Evolutionary conservation across 2,797 vertebrate genomes (phyloP), one percentile per base, ranked within the genome.

Genomic region (Cetoscarus ocellatus): DNA sequence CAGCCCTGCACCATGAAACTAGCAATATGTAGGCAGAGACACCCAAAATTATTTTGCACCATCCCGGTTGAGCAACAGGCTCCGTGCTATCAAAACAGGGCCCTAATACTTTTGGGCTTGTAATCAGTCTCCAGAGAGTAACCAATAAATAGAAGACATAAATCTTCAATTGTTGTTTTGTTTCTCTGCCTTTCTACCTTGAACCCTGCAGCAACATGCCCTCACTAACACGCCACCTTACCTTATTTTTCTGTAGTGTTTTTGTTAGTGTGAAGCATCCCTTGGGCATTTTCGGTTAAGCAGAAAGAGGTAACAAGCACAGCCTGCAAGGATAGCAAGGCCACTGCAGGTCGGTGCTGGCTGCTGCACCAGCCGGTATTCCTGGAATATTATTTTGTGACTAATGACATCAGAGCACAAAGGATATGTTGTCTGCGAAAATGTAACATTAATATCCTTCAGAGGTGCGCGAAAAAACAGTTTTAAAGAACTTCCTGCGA

Each of bases 261-360:
- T 19, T 43, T 59, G 69, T 49, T 44, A 38, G 42, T 42, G 48
- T 53, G 45, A 69, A 62, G 48, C 10, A 49, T 58, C 52, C 10
- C 27, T 54, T 13, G 44, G 13, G 34, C 49, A 45, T 67, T 60
- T 52, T 61, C 55, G 42, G 38, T 27, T 35, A 39, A 57, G 1
- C 38, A 62, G 39, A 57, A 40, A 54, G 10, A 6, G 43, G 36
- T 35, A 43, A 57, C 45, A 48, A 59, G 12, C 43, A 57, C 48
- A 39, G 36, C 35, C 14, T 38, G 12, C 3, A 49, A n/a, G n/a
- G 47, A 48, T 7, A 51, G 34, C 17, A 54, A n/a, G 39, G 52
- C 43, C 36, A 50, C 27, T 35, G 18, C 19, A 17, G 49, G 15
- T 48, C 34, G 11, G 11, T 43, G 52, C 35, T 35, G 35, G 52